Evolutionary conservation across 2,888 invertebrate genomes (phyloP).

Genomic region (Helleia helle): DNA sequence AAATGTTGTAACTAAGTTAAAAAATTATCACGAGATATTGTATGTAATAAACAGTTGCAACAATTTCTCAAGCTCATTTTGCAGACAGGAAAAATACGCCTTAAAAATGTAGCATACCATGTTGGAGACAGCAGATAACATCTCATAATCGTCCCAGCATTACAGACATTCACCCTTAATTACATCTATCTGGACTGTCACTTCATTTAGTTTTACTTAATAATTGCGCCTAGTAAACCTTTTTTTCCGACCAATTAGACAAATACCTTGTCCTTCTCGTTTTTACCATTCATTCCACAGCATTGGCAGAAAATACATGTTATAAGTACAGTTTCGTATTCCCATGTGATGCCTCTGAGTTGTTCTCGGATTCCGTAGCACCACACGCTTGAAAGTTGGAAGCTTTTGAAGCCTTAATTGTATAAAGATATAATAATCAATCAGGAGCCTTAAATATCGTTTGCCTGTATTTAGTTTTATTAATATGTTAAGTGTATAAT

Average conservation of each 20-base stretch:
- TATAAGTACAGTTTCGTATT: constrained; percentile 7
- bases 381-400: too few relatives aligned
- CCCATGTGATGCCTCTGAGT: background rate
- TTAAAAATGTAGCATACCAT: background rate
- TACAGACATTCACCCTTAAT: background rate
- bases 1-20: too few relatives aligned
- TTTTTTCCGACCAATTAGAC: constrained; percentile 4
- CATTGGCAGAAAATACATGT: constrained; percentile 4
- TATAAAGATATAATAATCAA: too few relatives aligned
- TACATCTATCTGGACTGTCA: constrained; percentile 1
- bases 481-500: too few relatives aligned
- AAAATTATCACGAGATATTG: too few relatives aligned
- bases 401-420: too few relatives aligned
- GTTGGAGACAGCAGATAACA: background rate
- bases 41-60: background rate
- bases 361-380: background rate
- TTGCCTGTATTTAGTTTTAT: too few relatives aligned
- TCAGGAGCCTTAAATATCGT: too few relatives aligned
- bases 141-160: background rate
- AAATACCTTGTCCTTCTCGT: background rate
- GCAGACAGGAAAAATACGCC: background rate
- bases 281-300: constrained; percentile 1
- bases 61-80: background rate
- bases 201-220: constrained; percentile 7
- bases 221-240: background rate